These are phyloP conservation scores for Pardalotus punctatus DNA, from an alignment of 2,113 vertebrate species.

Conservation along the genomic window DNA sequence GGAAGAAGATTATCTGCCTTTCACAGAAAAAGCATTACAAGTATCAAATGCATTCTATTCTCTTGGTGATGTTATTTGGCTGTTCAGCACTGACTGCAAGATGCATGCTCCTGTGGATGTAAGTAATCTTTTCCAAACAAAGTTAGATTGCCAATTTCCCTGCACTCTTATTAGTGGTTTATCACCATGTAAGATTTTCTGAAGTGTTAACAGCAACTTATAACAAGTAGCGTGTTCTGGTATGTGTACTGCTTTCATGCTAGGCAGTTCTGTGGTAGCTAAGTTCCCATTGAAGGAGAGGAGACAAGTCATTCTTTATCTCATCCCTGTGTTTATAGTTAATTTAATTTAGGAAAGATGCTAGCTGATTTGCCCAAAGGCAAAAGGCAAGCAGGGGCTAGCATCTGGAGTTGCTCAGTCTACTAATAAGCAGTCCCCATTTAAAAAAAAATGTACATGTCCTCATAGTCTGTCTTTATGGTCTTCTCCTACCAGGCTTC, in stretches of 20 bases:
- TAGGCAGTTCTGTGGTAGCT: neutral
- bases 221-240: neutral
- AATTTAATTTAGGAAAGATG: neutral
- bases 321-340: neutral
- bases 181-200: neutral
- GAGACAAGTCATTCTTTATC: neutral
- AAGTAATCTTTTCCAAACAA: neutral
- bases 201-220: neutral
- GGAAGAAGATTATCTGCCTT: neutral
- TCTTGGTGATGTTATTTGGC: neutral
- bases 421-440: neutral
- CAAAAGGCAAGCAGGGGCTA: neutral
- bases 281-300: neutral
- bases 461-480: neutral
- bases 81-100: neutral
- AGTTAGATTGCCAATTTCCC: neutral
- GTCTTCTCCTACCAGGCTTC: neutral
- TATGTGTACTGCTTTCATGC: neutral
- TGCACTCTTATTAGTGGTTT: neutral
- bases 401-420: neutral
- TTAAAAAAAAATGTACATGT: neutral
- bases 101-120: neutral
- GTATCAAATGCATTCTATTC: neutral
- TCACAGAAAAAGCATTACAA: neutral
- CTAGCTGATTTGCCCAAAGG: neutral